These are phyloP conservation scores for Cinara cedri DNA, from an alignment of 2,888 invertebrate genomes.

Conservation along the genomic window DNA sequence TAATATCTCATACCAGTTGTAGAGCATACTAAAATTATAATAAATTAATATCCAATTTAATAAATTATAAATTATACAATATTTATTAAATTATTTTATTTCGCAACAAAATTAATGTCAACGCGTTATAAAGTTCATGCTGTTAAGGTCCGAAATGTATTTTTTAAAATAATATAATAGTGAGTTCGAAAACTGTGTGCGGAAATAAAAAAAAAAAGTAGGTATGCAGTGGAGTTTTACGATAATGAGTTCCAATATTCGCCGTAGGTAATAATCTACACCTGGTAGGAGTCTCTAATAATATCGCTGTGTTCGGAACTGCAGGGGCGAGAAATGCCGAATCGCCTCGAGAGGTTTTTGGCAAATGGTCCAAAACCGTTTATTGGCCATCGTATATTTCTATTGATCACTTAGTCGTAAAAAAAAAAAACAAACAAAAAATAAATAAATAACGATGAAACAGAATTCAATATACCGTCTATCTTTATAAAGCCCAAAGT, in stretches of 20 bases:
- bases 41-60: not conserved
- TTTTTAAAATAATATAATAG: constrained; percentile 36
- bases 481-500: not conserved
- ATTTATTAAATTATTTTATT: not conserved
- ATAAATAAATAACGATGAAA: constrained; percentile 22
- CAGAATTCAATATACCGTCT: constrained; percentile 14
- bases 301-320: constrained; percentile 28
- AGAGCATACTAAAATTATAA: not conserved
- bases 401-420: constrained; percentile 35
- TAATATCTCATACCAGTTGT: not conserved
- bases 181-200: not conserved
- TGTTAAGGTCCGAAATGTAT: constrained; percentile 26
- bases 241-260: constrained; percentile 52
- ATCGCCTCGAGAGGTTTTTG: constrained; percentile 34
- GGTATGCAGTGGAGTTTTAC: constrained; percentile 22
- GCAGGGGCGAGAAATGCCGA: constrained; percentile 9
- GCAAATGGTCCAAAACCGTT: constrained; percentile 43
- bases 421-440: constrained; percentile 28
- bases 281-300: constrained; percentile 38
- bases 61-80: not conserved
- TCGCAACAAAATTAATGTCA: constrained; percentile 14
- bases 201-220: constrained; percentile 18
- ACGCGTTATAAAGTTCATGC: constrained; percentile 3
- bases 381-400: constrained; percentile 47
- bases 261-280: constrained; percentile 40